Evolutionary conservation across 2,797 vertebrate species (phyloP), one percentile per base, ranked within the genome.

Genomic region (Protosalanx chinensis): DNA sequence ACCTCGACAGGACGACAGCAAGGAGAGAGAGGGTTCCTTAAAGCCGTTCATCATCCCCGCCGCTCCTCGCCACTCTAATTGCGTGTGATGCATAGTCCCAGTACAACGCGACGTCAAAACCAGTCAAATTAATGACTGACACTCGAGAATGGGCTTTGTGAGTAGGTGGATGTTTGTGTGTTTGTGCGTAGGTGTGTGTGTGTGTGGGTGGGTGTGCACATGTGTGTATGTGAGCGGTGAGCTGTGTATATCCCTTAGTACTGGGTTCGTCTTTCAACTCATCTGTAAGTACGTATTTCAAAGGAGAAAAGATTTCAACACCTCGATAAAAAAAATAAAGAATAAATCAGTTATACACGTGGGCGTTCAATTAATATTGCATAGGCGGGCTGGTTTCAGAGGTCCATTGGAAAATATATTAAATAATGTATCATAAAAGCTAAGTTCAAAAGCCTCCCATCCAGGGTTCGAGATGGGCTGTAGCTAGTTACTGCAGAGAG

Each of bases 351-450:
- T 89, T 86, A 89, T 87, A 86, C 76, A 86, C 85, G 86, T 88
- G 89, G 86, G 86, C 87, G 88, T 85, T 81, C 78, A 85, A 88
- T 91, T 88, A 90, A 90, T 90, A 90, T 91, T 91, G 81, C 85
- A 91, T 80, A 86, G 84, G 79, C 84, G 84, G 87, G 80, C 83
- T 79, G 53, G 83, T 88, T 87, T 85, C 85, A 88, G 84, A 79
- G 80, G 85, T 88, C 87, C 85, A 86, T 90, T 87, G 87, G 82
- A 90, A 88, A 89, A 85, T 84, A 68, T 75, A 79, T 70, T 91
- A 72, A 90, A 90, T 90, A 88, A 91, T 91, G 89, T 80, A 90
- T 88, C 76, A 76, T 85, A 85, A 88, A 84, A 90, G 87, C 86
- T 79, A 86, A 89, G 77, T 89, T 88, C 84, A 88, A 86, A 88